A percentile compares a stretch with the other conserved stretches of the same genome.
Evolutionary conservation across 2,113 vertebrate genomes (phyloP).

Genomic region (Urocynchramus pylzowi): DNA sequence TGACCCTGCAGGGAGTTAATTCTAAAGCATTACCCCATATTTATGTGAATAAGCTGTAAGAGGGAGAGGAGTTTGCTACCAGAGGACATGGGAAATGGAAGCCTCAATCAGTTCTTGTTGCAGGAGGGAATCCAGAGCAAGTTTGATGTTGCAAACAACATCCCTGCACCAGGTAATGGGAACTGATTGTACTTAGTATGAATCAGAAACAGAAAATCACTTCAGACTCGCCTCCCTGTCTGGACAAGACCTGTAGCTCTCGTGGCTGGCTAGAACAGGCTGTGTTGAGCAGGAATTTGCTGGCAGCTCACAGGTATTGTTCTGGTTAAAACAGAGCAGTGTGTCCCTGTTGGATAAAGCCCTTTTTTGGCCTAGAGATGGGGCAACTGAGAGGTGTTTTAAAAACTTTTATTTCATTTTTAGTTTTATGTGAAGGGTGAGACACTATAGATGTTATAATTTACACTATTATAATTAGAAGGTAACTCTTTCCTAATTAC

Average conservation of each 20-base stretch:
- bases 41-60: background rate
- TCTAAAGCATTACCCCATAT: background rate
- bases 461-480: background rate
- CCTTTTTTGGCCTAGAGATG: background rate
- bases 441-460: background rate
- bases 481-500: background rate
- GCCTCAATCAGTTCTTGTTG: conserved; percentile 78
- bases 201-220: background rate
- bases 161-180: conserved; percentile 53
- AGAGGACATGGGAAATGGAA: conserved; percentile 78
- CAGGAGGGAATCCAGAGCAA: conserved; percentile 81
- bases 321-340: background rate
- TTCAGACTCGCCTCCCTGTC: background rate
- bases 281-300: background rate
- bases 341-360: background rate
- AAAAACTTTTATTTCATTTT: background rate
- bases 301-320: background rate
- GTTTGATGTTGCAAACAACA: conserved; percentile 67
- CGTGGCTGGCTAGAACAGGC: background rate
- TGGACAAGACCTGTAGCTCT: background rate
- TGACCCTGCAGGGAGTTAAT: background rate
- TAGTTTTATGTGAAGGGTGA: background rate
- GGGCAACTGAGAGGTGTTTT: background rate
- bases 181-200: background rate
- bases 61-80: conserved; percentile 66